Evolutionary conservation across 2,888 invertebrate species (phyloP).

Genomic region (Megaustenia siamemsis): DNA sequence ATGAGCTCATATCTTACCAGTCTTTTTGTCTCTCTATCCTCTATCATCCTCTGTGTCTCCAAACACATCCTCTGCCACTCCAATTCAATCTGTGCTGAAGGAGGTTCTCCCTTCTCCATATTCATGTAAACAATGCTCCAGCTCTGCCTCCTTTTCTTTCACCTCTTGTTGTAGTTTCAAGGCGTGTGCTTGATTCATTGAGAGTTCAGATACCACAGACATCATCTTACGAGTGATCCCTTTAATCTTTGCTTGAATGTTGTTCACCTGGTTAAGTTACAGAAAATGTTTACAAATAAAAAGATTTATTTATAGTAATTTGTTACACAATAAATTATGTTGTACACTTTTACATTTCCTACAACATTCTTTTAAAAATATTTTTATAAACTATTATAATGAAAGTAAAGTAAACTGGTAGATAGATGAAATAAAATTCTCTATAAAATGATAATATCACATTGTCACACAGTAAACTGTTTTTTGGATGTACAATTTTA

Average conservation of each 20-base stretch:
- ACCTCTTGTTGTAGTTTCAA: constrained; percentile 76
- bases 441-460: too few species aligned
- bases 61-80: constrained; percentile 75
- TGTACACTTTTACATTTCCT: too few species aligned
- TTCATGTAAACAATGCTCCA: constrained; percentile 78
- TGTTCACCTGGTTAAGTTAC: constrained; percentile 73
- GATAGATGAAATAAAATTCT: too few species aligned
- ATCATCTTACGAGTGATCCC: constrained; percentile 80
- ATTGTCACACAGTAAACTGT: too few species aligned
- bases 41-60: constrained; percentile 66
- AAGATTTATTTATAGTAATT: neutral
- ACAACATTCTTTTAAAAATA: too few species aligned
- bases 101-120: constrained; percentile 80
- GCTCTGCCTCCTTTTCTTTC: constrained; percentile 75
- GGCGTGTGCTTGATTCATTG: constrained; percentile 79
- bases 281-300: neutral
- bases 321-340: too few species aligned
- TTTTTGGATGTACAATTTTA: too few species aligned
- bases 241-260: constrained; percentile 76
- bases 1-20: constrained; percentile 63
- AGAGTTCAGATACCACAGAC: constrained; percentile 80
- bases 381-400: too few species aligned
- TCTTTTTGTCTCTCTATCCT: constrained; percentile 70
- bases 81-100: constrained; percentile 74
- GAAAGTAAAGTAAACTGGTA: too few species aligned